Conservation (phyloP, 2,888 invertebrate species). For the Apocheima hispidaria region DNA sequence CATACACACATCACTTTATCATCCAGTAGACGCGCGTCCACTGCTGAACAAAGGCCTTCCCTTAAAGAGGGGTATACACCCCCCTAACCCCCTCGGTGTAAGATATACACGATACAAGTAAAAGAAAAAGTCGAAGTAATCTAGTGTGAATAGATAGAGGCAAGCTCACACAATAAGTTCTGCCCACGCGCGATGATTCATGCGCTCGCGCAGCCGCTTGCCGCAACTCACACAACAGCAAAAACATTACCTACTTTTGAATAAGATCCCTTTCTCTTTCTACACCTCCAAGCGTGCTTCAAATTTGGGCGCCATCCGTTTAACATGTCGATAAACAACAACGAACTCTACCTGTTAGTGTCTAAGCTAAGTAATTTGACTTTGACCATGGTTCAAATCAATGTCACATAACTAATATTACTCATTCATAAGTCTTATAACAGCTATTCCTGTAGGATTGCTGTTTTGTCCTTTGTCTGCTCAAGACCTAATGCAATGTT, state of each 20-base stretch:
- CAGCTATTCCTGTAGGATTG: neutral
- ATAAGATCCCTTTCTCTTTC: slow-evolving; percentile 86
- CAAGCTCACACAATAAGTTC: slow-evolving; percentile 75
- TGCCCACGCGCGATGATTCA: slow-evolving; percentile 83
- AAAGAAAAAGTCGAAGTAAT: slow-evolving; percentile 75
- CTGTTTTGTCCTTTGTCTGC: slow-evolving; percentile 22
- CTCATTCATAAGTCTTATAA: slow-evolving; percentile 27
- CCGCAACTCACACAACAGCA: slow-evolving; percentile 72
- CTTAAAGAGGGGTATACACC: no score
- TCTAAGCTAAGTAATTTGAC: slow-evolving; percentile 54
- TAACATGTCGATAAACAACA: slow-evolving; percentile 62
- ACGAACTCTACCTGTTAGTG: slow-evolving; percentile 53
- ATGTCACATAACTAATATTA: slow-evolving; percentile 50
- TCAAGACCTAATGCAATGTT: neutral
- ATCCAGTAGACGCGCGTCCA: no score
- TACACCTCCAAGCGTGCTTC: slow-evolving; percentile 74
- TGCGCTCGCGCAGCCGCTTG: slow-evolving; percentile 67
- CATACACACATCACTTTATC: no score
- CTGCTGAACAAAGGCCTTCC: no score
- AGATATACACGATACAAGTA: slow-evolving; percentile 61
- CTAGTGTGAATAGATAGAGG: slow-evolving; percentile 70
- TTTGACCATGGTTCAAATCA: slow-evolving; percentile 59
- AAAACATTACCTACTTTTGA: slow-evolving; percentile 86
- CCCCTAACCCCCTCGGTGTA: no score
- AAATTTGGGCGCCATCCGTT: slow-evolving; percentile 72